phyloP scores from a whole-genome alignment of 1,140 invertebrate species.

The Eueides isabella region DNA sequence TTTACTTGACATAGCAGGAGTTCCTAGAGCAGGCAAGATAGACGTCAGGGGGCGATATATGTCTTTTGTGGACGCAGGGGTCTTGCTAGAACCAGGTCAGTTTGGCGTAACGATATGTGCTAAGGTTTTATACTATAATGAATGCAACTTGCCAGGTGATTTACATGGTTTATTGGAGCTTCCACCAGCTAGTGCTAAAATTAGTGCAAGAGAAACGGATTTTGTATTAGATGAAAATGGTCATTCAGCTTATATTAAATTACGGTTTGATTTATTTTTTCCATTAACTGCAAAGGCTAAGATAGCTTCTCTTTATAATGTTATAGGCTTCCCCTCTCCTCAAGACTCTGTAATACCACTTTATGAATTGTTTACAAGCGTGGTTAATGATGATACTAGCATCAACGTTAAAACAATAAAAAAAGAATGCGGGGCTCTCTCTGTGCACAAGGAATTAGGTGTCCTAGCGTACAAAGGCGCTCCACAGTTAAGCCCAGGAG shows the following conservation, averaged over 20 bases:
- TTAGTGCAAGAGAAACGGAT: slow-evolving; percentile 57
- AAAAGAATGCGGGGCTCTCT: slow-evolving; percentile 65
- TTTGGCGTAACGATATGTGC: slow-evolving; percentile 58
- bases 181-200: slow-evolving; percentile 64
- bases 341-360: slow-evolving; percentile 44
- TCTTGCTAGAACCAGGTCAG: slow-evolving; percentile 62
- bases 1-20: slow-evolving; percentile 66
- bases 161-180: slow-evolving; percentile 58
- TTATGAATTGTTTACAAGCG: slow-evolving; percentile 47
- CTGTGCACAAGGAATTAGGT: slow-evolving; percentile 69
- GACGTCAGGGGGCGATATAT: slow-evolving; percentile 69
- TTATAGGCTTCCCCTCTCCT: slow-evolving; percentile 54
- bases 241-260: slow-evolving; percentile 56
- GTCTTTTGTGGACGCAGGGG: slow-evolving; percentile 61
- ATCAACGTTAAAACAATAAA: slow-evolving; percentile 62
- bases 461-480: slow-evolving; percentile 53
- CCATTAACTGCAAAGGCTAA: slow-evolving; percentile 58
- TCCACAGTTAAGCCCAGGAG: slow-evolving; percentile 65
- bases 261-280: slow-evolving; percentile 68
- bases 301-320: slow-evolving; percentile 55
- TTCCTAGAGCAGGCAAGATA: slow-evolving; percentile 64
- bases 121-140: slow-evolving; percentile 60
- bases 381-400: slow-evolving; percentile 48
- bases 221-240: slow-evolving; percentile 58
- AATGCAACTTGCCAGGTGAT: slow-evolving; percentile 51